Conservation (phyloP, 2,888 invertebrate genomes). For the Athalia rosae region DNA sequence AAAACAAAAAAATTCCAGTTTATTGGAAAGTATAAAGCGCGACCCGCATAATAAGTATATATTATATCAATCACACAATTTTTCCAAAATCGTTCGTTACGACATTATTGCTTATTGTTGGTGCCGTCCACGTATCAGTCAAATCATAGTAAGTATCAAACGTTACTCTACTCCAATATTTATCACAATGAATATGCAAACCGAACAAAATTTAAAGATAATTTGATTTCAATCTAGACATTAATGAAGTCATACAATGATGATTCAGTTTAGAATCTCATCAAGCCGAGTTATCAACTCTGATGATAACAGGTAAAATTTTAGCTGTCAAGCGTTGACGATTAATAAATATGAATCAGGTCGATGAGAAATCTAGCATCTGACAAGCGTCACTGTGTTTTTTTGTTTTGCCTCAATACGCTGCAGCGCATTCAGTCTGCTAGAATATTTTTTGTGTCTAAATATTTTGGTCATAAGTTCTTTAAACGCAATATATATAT, state of each 20-base stretch:
- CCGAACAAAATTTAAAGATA: background rate
- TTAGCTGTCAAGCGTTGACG: background rate
- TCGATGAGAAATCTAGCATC: background rate
- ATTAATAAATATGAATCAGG: background rate
- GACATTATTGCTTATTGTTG: too few species aligned
- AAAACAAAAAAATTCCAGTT: too few species aligned
- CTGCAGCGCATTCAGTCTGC: background rate
- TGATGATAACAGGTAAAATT: conserved; percentile 8
- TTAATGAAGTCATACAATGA: background rate
- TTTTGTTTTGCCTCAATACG: background rate
- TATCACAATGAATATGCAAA: too few species aligned
- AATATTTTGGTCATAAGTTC: background rate
- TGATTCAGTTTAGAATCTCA: background rate
- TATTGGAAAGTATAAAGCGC: too few species aligned
- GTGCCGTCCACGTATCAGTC: background rate
- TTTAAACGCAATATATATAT: too few species aligned
- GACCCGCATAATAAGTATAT: too few species aligned
- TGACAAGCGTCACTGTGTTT: background rate
- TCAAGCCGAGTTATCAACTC: conserved; percentile 25
- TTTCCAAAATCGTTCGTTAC: too few species aligned
- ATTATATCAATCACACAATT: too few species aligned
- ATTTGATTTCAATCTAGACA: background rate
- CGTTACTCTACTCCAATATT: conserved; percentile 2
- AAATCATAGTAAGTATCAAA: conserved; percentile 17
- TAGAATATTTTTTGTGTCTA: conserved; percentile 3